Evolutionary conservation across 2,113 vertebrate species (phyloP).

Genomic region (Takifugu flavidus): DNA sequence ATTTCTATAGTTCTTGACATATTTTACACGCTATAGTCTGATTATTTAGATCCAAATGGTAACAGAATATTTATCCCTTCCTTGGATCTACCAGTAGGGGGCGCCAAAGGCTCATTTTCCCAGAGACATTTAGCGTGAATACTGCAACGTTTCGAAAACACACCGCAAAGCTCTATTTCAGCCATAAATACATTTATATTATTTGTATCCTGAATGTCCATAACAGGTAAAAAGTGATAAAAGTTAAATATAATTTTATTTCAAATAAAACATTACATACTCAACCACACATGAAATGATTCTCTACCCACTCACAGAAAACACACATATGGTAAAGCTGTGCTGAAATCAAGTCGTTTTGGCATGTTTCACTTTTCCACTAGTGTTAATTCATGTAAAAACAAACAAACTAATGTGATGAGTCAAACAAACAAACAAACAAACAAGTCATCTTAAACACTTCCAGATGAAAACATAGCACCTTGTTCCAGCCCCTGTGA

Average conservation of each 20-base stretch:
- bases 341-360: constrained; percentile 63
- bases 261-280: constrained; percentile 65
- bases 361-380: constrained; percentile 62
- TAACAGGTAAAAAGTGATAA: not conserved
- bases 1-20: too few species aligned
- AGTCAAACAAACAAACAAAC: constrained; percentile 22
- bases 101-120: not conserved
- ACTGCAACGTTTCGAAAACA: too few species aligned
- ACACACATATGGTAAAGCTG: constrained; percentile 57
- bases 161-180: too few species aligned
- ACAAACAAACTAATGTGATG: constrained; percentile 33
- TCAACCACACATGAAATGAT: constrained; percentile 58
- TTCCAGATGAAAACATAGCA: constrained; percentile 73
- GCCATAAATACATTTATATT: too few species aligned
- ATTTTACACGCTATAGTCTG: too few species aligned
- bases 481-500: constrained; percentile 68
- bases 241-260: constrained; percentile 57
- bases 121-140: not conserved
- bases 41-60: too few species aligned
- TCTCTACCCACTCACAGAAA: constrained; percentile 58
- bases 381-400: constrained; percentile 57
- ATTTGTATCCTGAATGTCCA: too few species aligned
- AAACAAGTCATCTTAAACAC: constrained; percentile 47
- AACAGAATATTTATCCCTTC: too few species aligned
- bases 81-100: not conserved